These are phyloP conservation scores for Nothoprocta perdicaria DNA, from an alignment of 2,113 vertebrate genomes.

Conservation along the genomic window DNA sequence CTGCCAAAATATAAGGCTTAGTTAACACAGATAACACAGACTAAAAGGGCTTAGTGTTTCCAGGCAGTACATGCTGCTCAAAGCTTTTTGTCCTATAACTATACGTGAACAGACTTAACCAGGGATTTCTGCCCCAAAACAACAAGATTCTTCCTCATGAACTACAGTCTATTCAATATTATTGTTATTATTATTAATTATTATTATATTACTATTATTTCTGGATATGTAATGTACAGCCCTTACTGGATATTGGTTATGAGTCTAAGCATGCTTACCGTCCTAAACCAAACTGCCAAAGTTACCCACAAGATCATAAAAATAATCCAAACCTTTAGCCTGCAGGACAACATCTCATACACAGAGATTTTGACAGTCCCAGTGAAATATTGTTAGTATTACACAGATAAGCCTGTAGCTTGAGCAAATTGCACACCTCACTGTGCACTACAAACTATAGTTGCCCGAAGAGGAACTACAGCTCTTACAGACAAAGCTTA, in stretches of 20 bases:
- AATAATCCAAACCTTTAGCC: fast-evolving
- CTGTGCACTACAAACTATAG: fast-evolving
- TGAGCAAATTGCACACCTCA: fast-evolving
- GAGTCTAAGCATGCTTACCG: fast-evolving
- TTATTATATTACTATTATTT: background rate
- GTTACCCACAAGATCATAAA: fast-evolving
- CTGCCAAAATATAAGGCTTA: background rate
- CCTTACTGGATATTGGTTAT: background rate
- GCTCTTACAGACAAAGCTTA: too few relatives aligned
- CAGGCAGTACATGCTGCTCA: background rate
- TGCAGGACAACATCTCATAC: fast-evolving
- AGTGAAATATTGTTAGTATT: fast-evolving
- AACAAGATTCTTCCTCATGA: background rate
- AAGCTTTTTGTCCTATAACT: background rate
- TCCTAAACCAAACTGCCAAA: background rate
- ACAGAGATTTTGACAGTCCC: background rate
- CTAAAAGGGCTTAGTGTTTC: background rate
- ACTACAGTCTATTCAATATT: background rate
- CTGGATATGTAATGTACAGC: background rate
- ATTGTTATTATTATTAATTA: too few relatives aligned
- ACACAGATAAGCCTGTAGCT: fast-evolving
- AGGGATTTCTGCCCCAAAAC: background rate
- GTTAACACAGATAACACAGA: fast-evolving
- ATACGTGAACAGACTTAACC: background rate
- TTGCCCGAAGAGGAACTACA: fast-evolving